Evolutionary conservation across 2,888 invertebrate genomes (phyloP).

Genomic region (Zelleria hepariella): DNA sequence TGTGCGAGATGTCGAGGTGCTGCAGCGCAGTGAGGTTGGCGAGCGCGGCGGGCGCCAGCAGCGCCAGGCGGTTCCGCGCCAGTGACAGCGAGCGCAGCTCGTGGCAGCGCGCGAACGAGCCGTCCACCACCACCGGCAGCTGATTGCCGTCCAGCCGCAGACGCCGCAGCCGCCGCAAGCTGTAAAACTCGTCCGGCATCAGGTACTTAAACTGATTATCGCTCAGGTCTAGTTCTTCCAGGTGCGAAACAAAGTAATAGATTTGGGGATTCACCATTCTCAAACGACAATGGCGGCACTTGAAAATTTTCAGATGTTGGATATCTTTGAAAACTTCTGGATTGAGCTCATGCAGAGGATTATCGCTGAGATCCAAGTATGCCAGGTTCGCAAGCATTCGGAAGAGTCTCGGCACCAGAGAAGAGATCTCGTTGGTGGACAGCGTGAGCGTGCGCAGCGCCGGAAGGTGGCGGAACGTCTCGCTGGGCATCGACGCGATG

Average conservation of each 20-base stretch:
- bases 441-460: conserved; percentile 78
- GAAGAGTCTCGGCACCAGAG: conserved; percentile 80
- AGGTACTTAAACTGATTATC: conserved; percentile 84
- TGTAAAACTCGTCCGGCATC: conserved; percentile 79
- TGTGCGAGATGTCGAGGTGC: conserved; percentile 82
- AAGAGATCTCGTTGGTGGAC: conserved; percentile 76
- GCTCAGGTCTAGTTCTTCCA: conserved; percentile 82
- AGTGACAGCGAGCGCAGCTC: conserved; percentile 71
- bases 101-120: conserved; percentile 75
- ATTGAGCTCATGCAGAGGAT: conserved; percentile 79
- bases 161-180: conserved; percentile 75
- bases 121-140: conserved; percentile 80
- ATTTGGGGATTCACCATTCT: conserved; percentile 83
- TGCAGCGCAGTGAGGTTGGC: conserved; percentile 78
- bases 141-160: conserved; percentile 83
- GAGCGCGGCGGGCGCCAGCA: conserved; percentile 81
- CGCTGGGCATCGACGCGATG: conserved; percentile 81
- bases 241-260: conserved; percentile 80
- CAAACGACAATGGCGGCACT: conserved; percentile 80
- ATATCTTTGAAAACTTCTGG: conserved; percentile 86
- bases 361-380: conserved; percentile 81
- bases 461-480: conserved; percentile 80
- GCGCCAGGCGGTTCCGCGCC: conserved; percentile 80
- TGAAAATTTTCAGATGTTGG: conserved; percentile 78
- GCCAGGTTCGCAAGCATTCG: conserved; percentile 80